phyloP scores from a whole-genome alignment of 2,888 invertebrate genomes.

The Nudaria mundana region DNA sequence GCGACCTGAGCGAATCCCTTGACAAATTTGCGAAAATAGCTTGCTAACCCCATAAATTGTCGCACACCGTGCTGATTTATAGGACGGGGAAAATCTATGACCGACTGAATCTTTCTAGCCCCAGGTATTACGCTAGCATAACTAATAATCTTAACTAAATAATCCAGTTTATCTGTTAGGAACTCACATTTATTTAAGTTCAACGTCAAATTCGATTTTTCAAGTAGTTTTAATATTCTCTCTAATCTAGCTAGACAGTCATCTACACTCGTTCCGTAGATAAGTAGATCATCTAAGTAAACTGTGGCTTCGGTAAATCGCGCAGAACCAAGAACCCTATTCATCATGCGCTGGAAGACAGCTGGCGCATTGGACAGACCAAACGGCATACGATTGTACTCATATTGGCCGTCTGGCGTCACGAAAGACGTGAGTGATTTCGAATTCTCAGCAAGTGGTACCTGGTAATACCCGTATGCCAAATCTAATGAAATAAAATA shows the following conservation, averaged over 20 bases:
- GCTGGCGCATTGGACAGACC: background rate
- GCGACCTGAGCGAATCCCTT: too few relatives aligned
- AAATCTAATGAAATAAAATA: background rate
- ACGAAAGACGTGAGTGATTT: conserved; percentile 18
- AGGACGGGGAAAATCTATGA: background rate
- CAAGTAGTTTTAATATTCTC: background rate
- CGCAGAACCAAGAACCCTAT: too few relatives aligned
- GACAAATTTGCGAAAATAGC: too few relatives aligned
- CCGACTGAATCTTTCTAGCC: background rate
- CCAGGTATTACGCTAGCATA: background rate
- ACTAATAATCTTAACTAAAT: background rate
- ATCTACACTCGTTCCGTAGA: background rate
- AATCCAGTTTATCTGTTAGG: background rate
- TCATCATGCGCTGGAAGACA: background rate
- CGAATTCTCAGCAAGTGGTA: background rate
- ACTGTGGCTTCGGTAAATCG: too few relatives aligned
- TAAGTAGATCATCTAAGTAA: background rate
- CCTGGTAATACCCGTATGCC: background rate
- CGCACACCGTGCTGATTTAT: too few relatives aligned
- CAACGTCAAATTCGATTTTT: background rate
- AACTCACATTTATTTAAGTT: background rate
- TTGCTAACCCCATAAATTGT: too few relatives aligned
- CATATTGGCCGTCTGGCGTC: conserved; percentile 13
- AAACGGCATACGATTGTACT: background rate
- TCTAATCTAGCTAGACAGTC: background rate